Base-by-base conservation (phyloP, 2,888 invertebrate genomes). In the Papilio demoleus region DNA sequence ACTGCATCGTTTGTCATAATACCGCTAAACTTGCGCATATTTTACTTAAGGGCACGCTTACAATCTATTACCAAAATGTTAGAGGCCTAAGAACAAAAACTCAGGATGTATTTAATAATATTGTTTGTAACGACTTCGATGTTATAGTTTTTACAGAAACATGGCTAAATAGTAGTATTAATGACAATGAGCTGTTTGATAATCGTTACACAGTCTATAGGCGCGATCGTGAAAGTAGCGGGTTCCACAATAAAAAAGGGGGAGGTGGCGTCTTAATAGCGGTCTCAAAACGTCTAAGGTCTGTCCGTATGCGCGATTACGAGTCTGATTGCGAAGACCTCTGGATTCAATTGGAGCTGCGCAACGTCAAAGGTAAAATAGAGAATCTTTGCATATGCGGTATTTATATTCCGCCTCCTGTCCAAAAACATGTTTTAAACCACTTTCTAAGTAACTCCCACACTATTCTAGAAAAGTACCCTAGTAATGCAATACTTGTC, bases 1-100 rank as follows among this genome's bases (percentile, higher is more conserved):
- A 19, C 34, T 74, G 27, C 53, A 70, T 17, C 58, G 36, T n/a
- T 58, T 58, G 58, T 58, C 58, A 58, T 58, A 34, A 34, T 27
- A 31, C 1, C n/a, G 34, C 34, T 34, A 31, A 58, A 58, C 1
- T 58, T 58, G 31, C n/a, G 4, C 36, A 31, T n/a, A 36, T 24
- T n/a, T 58, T 34, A 58, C 58, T 34, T 14, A 58, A 31, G 58
- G 58, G 58, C 58, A 58, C 14, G 45, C 9, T 45, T 6, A 45
- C 45, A 19, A 19, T 45, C 8, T 45, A 45, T 19, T 45, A 45
- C 19, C 45, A 45, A 45, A 42, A 42, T 42, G 42, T 42, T 2
- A 42, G 42, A 42, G 42, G 42, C 17, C 17, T 42, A 42, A 42
- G 42, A 17, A 42, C 42, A 42, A 42, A 42, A 42, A 42, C 42